These are phyloP conservation scores for Hymenopus coronatus DNA, from an alignment of 2,888 invertebrate genomes.

Conservation along the genomic window DNA sequence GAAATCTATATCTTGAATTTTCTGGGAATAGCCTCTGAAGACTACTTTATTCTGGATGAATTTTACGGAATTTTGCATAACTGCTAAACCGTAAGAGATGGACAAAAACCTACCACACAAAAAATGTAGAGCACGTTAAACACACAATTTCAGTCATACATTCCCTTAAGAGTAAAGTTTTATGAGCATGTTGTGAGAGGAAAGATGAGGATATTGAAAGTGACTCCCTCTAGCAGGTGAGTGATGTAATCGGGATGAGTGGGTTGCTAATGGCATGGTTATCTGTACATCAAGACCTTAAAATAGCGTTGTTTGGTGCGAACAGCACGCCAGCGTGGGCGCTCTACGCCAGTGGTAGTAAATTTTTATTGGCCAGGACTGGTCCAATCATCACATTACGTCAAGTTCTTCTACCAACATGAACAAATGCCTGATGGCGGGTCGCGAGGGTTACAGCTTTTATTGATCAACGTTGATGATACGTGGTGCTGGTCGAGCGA, in stretches of 20 bases:
- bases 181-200: no score
- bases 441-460: not conserved
- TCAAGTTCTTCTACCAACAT: not conserved
- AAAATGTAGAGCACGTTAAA: no score
- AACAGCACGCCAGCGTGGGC: not conserved
- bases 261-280: not conserved
- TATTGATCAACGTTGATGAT: constrained; percentile 6
- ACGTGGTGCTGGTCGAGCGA: not conserved
- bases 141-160: no score
- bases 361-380: not conserved
- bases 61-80: no score
- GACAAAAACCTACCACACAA: no score
- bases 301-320: not conserved
- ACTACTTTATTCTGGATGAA: no score
- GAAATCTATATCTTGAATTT: no score
- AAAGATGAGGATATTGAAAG: no score
- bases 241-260: not conserved
- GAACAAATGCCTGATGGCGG: not conserved
- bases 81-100: no score
- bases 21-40: no score
- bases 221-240: not conserved
- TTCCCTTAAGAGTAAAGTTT: no score
- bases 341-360: not conserved
- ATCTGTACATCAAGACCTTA: not conserved
- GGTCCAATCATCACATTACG: not conserved